phyloP scores from a whole-genome alignment of 1,140 invertebrate genomes.

The Alviniconcha marisindica region DNA sequence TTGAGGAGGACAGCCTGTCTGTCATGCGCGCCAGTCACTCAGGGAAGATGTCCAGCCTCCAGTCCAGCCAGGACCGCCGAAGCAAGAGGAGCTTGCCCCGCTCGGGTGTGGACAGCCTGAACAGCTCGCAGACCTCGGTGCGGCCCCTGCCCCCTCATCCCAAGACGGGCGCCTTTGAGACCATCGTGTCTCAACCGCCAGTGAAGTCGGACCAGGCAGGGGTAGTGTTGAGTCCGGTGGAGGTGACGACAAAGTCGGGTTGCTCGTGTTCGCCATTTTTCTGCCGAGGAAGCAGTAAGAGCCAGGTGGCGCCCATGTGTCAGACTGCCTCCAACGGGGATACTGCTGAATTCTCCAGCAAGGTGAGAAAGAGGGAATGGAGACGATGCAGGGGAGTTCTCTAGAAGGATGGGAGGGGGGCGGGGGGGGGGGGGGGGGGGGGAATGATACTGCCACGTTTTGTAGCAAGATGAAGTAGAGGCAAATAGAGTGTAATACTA shows the following conservation, averaged over 20 bases:
- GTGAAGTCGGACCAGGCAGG: conserved; percentile 9
- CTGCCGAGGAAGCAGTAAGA: conserved; percentile 10
- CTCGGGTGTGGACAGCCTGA: conserved; percentile 26
- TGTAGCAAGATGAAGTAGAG: too few relatives aligned
- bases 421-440: too few relatives aligned
- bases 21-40: conserved; percentile 7
- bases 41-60: background rate
- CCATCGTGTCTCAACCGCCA: background rate
- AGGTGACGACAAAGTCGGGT: background rate
- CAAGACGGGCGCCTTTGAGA: conserved; percentile 39
- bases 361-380: conserved; percentile 23
- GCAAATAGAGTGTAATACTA: too few relatives aligned
- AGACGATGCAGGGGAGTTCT: too few relatives aligned
- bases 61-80: background rate
- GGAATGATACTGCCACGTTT: too few relatives aligned
- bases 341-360: conserved; percentile 27
- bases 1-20: conserved; percentile 54
- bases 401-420: too few relatives aligned
- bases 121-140: conserved; percentile 14
- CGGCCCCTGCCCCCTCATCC: conserved; percentile 45
- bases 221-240: conserved; percentile 21
- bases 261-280: conserved; percentile 30
- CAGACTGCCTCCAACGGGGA: background rate
- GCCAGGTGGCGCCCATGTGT: conserved; percentile 20
- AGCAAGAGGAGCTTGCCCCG: background rate